Percentiles rank a stretch among this genome's conserved stretches.
Evolutionary conservation across 2,797 vertebrate species (phyloP).

Genomic region (Parotocinclus haroldoi): DNA sequence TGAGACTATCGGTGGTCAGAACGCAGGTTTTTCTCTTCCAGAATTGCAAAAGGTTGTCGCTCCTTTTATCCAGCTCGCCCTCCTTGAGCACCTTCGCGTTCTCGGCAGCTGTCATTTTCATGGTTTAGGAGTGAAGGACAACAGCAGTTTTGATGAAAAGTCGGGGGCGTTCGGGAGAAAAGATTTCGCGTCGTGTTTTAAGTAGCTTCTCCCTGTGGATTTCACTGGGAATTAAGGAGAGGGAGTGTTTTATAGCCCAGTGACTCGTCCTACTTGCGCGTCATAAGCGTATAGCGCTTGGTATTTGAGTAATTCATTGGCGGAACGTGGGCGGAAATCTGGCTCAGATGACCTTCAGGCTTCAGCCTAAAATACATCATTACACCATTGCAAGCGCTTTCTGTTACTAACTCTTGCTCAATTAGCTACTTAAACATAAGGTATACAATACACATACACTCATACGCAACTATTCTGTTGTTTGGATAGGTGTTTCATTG

Average conservation of each 20-base stretch:
- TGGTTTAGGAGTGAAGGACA: slow-evolving; percentile 41
- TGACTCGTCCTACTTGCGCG: slow-evolving; percentile 61
- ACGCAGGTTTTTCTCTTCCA: slow-evolving; percentile 96
- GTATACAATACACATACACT: too few species aligned
- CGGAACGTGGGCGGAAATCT: slow-evolving; percentile 61
- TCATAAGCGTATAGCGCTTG: slow-evolving; percentile 59
- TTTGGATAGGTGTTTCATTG: too few species aligned
- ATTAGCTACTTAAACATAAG: too few species aligned
- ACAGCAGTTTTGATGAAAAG: not conserved
- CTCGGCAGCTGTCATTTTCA: slow-evolving; percentile 73
- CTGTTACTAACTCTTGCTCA: not conserved
- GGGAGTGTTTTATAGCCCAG: slow-evolving; percentile 40
- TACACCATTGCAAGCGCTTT: slow-evolving; percentile 7
- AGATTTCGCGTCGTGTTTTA: too few species aligned
- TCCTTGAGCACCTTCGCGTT: slow-evolving; percentile 81
- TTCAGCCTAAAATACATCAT: slow-evolving; percentile 26
- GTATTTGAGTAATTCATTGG: slow-evolving; percentile 61
- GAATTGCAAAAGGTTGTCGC: slow-evolving; percentile 91
- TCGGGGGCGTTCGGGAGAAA: not conserved
- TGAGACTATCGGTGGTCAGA: slow-evolving; percentile 88
- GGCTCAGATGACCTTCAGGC: slow-evolving; percentile 34
- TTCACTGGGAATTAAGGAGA: slow-evolving; percentile 55
- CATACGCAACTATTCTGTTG: too few species aligned
- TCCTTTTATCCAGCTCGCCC: slow-evolving; percentile 95
- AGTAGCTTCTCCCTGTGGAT: slow-evolving; percentile 46